Conservation (phyloP, 2,888 invertebrate genomes). For the Pollenia angustigena region DNA sequence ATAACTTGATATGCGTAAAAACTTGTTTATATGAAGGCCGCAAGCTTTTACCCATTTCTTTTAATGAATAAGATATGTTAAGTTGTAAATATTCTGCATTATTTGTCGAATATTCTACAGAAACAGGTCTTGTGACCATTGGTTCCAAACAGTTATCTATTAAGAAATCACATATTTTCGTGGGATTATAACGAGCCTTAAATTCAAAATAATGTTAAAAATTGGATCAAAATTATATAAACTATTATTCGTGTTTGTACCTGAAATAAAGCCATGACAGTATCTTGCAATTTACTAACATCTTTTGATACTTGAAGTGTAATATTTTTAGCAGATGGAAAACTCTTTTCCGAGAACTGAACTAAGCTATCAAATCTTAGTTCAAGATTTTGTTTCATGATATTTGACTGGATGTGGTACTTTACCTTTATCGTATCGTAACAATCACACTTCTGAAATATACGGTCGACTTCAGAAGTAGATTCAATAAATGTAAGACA, state of each 20-base stretch:
- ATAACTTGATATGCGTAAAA: slow-evolving; percentile 79
- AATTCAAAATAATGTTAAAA: slow-evolving; percentile 18
- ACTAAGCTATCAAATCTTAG: slow-evolving; percentile 82
- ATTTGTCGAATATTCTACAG: slow-evolving; percentile 79
- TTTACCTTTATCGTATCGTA: slow-evolving; percentile 82
- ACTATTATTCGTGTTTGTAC: slow-evolving; percentile 64
- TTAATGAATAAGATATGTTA: slow-evolving; percentile 81
- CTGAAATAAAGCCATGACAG: slow-evolving; percentile 81
- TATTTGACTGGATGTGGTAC: slow-evolving; percentile 81
- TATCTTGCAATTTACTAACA: slow-evolving; percentile 80
- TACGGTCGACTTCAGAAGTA: slow-evolving; percentile 76
- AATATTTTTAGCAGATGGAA: slow-evolving; percentile 82
- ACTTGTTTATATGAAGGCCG: slow-evolving; percentile 83
- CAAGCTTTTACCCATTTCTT: slow-evolving; percentile 73
- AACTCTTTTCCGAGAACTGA: slow-evolving; percentile 81
- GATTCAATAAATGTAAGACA: slow-evolving; percentile 78
- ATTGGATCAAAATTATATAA: not conserved
- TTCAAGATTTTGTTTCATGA: slow-evolving; percentile 81
- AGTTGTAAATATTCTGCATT: slow-evolving; percentile 77
- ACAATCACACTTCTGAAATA: slow-evolving; percentile 81
- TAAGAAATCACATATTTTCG: slow-evolving; percentile 81
- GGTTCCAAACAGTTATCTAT: slow-evolving; percentile 83
- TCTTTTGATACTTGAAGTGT: slow-evolving; percentile 81
- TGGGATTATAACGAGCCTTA: slow-evolving; percentile 82
- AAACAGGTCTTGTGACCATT: slow-evolving; percentile 82